Base-by-base conservation (phyloP, 2,797 vertebrate genomes). In the Gobio occitaniae region DNA sequence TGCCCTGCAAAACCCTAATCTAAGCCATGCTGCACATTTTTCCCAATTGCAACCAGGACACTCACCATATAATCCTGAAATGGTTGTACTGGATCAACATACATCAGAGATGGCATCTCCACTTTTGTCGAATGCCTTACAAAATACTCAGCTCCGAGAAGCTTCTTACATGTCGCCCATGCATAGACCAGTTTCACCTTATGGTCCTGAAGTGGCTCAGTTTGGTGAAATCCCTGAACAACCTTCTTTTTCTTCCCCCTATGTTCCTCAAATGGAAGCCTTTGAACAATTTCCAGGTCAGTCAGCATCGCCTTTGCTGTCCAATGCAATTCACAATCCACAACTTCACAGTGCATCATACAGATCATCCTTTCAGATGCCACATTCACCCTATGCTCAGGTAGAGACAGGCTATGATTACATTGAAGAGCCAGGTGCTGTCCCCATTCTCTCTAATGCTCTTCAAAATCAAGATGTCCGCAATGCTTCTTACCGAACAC, bases 371-470 rank as follows among this genome's bases (percentile, higher is more conserved):
- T 86, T 95, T 86, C 94, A 92, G 48, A 89, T 17, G 81, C 91
- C 93, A 36, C 78, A 88, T 47, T 93, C 92, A 48, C 88, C 92
- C 1, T 89, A 91, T 78, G 84, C 90, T 41, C 86, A 88, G 50
- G 86, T 93, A 68, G 89, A 94, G 68, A 92, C 90, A 4, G 92
- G 93, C 32, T 95, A 94, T 84, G 94, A 95, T 90, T 92, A 95
- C 84, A 93, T 94, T 63, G 91, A 93, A 47, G 95, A 95, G 50
- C 93, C 94, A 81, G 93, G 90, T 25, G 93, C 94, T 6, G 83
- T 90, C 21, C 94, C 94, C 3, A 76, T 95, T 54, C 93, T 96
- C 74, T 88, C 94, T 13, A 92, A 94, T 68, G 95, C 95, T 76
- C 86, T 95, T 75, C 94, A 93, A 87, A 92, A 93, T 85, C 89